Conservation (phyloP, 2,113 vertebrate genomes). For the Anarrhichthys ocellatus region DNA sequence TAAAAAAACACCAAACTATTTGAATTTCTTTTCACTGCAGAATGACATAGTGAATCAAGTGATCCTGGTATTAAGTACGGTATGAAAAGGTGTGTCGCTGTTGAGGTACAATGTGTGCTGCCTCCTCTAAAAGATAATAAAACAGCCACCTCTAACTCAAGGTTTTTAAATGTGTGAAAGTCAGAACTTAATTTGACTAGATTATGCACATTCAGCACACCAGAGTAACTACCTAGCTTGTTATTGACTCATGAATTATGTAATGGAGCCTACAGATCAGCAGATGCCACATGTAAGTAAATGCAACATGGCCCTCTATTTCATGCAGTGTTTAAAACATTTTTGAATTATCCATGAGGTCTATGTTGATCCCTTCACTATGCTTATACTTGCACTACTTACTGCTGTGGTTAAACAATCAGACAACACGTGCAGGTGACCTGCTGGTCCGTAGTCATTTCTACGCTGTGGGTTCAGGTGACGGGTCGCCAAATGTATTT, state of each 20-base stretch:
- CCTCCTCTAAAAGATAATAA: not conserved
- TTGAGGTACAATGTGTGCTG: not conserved
- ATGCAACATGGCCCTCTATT: not conserved
- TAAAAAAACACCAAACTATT: not conserved
- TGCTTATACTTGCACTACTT: conserved; percentile 4
- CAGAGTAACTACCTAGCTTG: not conserved
- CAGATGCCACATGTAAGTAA: not conserved
- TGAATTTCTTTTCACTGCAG: not conserved
- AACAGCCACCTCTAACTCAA: not conserved
- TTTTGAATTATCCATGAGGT: conserved; percentile 3
- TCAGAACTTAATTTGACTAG: not conserved
- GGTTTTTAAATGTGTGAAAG: not conserved
- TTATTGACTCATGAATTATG: not conserved
- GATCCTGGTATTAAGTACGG: not conserved
- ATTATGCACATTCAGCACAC: not conserved
- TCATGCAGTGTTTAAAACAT: not conserved
- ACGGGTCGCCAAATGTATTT: not conserved
- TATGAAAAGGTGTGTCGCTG: not conserved
- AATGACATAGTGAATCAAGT: not conserved
- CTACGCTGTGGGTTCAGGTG: not conserved
- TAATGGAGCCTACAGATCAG: not conserved
- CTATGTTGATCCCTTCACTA: not conserved
- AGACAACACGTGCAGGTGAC: not conserved
- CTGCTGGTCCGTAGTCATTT: not conserved
- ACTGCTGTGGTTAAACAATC: not conserved